These are phyloP conservation scores for Acanthaster planci DNA, from an alignment of 35 echinoderm and acorn worm species.

Conservation along the genomic window DNA sequence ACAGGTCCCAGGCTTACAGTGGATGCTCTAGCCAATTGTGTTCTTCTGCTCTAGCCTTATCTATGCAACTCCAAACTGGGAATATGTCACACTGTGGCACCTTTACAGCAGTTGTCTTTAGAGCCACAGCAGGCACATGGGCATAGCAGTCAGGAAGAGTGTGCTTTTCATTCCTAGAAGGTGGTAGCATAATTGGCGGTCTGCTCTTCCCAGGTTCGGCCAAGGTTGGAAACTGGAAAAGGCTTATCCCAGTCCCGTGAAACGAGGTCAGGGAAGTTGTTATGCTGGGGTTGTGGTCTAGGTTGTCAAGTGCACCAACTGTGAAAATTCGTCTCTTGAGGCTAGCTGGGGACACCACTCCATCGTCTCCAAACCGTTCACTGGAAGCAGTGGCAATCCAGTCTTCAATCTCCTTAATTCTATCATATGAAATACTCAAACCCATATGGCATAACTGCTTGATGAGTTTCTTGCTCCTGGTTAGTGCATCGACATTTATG, in stretches of 20 bases:
- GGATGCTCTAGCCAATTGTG: constrained; percentile 10
- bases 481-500: constrained; percentile 34
- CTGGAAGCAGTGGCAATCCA: constrained; percentile 33
- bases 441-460: constrained; percentile 40
- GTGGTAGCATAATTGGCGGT: constrained; percentile 40
- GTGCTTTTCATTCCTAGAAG: constrained; percentile 11
- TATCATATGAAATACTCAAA: constrained; percentile 58
- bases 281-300: constrained; percentile 58
- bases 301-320: constrained; percentile 48
- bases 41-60: constrained; percentile 5
- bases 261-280: constrained; percentile 45
- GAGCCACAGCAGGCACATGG: no score
- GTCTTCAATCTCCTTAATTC: constrained; percentile 37
- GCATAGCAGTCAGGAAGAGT: constrained; percentile 39
- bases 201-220: constrained; percentile 40
- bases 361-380: constrained; percentile 24
- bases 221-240: constrained; percentile 51
- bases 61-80: neutral
- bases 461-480: constrained; percentile 42
- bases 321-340: constrained; percentile 30
- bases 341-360: constrained; percentile 54
- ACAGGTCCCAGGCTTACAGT: neutral
- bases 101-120: neutral
- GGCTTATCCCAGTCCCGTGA: constrained; percentile 51
- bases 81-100: neutral